Conservation (phyloP, 2,888 invertebrate species). For the Chirona hameri region DNA sequence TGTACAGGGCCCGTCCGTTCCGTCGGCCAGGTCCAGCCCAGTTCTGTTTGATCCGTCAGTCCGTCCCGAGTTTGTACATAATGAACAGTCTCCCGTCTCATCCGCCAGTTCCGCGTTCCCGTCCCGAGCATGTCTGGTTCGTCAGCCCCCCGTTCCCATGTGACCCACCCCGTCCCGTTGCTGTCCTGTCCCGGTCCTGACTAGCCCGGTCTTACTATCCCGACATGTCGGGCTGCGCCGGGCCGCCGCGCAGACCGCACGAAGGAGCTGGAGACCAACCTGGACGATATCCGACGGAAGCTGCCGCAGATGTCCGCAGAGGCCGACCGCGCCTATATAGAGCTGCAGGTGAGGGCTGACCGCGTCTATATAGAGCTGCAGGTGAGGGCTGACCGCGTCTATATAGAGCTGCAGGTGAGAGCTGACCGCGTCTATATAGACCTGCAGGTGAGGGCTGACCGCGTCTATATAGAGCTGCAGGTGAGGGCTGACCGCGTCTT, state of each 20-base stretch:
- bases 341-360: neutral
- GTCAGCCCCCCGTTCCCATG: neutral
- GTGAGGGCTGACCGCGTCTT: no score
- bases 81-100: neutral
- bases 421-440: no score
- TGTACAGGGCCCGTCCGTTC: no score
- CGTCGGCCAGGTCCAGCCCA: neutral
- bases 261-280: neutral
- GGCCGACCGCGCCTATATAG: constrained; percentile 7
- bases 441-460: no score
- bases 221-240: neutral
- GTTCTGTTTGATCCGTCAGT: neutral
- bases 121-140: neutral
- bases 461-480: no score
- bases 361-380: neutral
- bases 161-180: neutral
- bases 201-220: neutral
- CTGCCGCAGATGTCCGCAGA: constrained; percentile 13
- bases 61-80: neutral
- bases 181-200: no score
- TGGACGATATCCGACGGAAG: constrained; percentile 1
- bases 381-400: neutral
- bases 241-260: neutral
- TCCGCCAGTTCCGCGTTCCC: neutral
- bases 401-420: neutral